Evolutionary conservation across 2,888 invertebrate species (phyloP).

Genomic region (Xylota sylvarum): DNA sequence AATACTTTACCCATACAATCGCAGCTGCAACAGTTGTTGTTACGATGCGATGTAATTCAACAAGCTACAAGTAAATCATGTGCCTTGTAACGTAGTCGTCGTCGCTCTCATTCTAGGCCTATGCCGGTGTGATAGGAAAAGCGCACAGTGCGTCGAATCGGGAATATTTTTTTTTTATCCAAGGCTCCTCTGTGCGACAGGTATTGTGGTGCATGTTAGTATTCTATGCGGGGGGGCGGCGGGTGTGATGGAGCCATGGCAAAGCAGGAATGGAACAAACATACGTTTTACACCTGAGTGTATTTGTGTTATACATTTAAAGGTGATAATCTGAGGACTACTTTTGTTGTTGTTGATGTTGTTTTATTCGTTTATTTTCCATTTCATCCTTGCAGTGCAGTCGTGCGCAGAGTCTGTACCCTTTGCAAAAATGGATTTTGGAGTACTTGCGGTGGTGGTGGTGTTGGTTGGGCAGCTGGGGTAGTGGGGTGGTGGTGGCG

Average conservation of each 20-base stretch:
- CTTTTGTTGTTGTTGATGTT: constrained; percentile 49
- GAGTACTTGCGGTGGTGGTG: constrained; percentile 44
- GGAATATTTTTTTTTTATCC: constrained; percentile 27
- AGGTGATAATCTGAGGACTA: constrained; percentile 70
- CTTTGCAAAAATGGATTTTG: constrained; percentile 20
- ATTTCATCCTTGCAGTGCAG: constrained; percentile 61
- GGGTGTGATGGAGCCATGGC: not conserved
- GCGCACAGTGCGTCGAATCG: constrained; percentile 70
- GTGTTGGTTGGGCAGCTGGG: constrained; percentile 21
- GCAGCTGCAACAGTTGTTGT: constrained; percentile 76
- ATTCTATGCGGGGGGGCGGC: constrained; percentile 19
- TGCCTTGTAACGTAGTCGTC: constrained; percentile 54
- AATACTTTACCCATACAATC: constrained; percentile 50
- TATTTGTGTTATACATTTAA: constrained; percentile 74
- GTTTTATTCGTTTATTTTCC: constrained; percentile 23
- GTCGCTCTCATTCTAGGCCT: constrained; percentile 20
- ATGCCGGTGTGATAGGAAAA: constrained; percentile 52
- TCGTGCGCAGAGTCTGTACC: constrained; percentile 65
- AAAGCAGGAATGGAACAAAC: constrained; percentile 33
- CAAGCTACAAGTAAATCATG: constrained; percentile 75
- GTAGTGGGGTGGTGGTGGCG: constrained; percentile 20
- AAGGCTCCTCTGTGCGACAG: constrained; percentile 58
- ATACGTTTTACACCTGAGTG: constrained; percentile 74
- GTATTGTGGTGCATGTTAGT: constrained; percentile 55
- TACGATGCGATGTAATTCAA: constrained; percentile 72